Base-by-base conservation (phyloP, 1,140 invertebrate species). In the Helicoverpa zea region DNA sequence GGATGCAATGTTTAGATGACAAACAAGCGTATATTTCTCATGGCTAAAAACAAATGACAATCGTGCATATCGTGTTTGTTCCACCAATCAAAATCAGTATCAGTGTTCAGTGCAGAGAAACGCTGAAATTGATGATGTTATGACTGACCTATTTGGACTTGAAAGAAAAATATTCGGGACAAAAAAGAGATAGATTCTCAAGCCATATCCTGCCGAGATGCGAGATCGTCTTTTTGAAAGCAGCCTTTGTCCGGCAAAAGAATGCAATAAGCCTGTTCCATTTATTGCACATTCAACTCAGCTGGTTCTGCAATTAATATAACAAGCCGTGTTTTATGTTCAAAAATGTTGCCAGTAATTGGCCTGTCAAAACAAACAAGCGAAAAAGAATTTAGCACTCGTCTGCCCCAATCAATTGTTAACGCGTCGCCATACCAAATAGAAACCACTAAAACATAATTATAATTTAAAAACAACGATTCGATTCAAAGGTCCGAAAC, bases 401-500 rank as follows among this genome's bases (percentile, higher is more conserved):
- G 56, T 59, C 58, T 13, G 58, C 16, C 64, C 49, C 68, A 72
- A 52, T 72, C 64, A 49, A 68, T 51, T 51, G 12, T 68, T 23
- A 49, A 68, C 43, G 49, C 64, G 64, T 68, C 64, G 13, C 68
- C 49, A 54, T 51, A 51, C 13, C 75, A 64, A 78, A 78, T 78
- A 78, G 49, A 52, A 51, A 54, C 23, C 30, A 59, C 54, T 47
- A 52, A 47, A 70, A 78, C 29, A 79, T 70, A 68, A 70, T 79
- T 68, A 79, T 64, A 47, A 78, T 63, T 66, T 51, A 54, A 56
- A 35, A 59, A 61, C 54, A 74, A 79, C 35, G 68, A 64, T 54
- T 49, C 79, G 79, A 85, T 85, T 79, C 81, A 66, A 83, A 66
- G 72, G 43, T 61, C 81, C 81, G 30, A 80, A 81, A 85, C 82